Percentiles rank a stretch among this genome's conserved stretches.
Conservation (phyloP, 2,113 vertebrate genomes). For the Caloenas nicobarica region DNA sequence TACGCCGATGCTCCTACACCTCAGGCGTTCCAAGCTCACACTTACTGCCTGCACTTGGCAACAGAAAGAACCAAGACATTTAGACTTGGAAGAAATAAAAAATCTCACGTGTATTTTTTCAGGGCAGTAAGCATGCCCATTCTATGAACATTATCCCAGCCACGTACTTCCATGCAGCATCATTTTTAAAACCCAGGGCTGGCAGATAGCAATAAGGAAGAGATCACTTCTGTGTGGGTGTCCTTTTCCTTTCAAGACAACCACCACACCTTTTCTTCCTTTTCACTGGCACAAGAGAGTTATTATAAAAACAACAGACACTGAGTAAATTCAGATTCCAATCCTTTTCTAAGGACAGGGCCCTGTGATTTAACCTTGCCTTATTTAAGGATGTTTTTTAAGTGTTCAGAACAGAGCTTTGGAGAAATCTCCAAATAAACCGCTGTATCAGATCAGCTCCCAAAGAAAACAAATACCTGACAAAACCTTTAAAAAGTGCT, state of each 20-base stretch:
- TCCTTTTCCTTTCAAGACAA: neutral
- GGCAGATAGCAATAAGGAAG: neutral
- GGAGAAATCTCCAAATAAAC: neutral
- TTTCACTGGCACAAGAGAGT: neutral
- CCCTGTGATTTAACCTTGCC: neutral
- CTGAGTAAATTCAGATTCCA: neutral
- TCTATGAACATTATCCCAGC: neutral
- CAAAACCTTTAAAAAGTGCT: neutral
- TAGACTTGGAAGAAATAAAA: neutral
- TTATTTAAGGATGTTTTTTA: neutral
- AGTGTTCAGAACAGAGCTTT: neutral
- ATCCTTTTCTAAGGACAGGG: neutral
- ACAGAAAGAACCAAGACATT: neutral
- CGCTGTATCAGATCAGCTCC: neutral
- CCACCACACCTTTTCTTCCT: neutral
- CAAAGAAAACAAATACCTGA: neutral
- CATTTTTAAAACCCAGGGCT: neutral
- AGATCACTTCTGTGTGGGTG: neutral
- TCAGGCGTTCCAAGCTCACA: rapidly evolving
- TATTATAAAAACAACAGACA: neutral
- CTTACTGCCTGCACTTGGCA: neutral
- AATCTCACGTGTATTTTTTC: neutral
- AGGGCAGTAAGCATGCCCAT: neutral
- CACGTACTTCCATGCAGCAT: rapidly evolving
- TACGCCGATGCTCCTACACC: neutral